Conservation (phyloP, 2,888 invertebrate species). For the Fabriciana adippe region DNA sequence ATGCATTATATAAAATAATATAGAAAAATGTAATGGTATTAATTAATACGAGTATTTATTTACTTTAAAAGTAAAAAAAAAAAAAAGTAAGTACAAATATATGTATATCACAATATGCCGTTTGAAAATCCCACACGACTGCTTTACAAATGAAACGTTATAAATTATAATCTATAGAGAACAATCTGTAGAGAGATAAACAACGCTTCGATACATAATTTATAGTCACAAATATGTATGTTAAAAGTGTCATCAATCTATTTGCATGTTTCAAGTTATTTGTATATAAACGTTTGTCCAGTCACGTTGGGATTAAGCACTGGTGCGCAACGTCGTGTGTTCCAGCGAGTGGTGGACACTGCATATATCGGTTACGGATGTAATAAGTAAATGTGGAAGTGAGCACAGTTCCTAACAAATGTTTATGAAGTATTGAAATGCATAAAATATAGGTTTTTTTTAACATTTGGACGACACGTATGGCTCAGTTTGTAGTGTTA, state of each 20-base stretch:
- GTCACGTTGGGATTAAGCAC: constrained; percentile 23
- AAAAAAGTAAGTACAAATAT: too few species aligned
- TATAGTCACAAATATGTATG: neutral
- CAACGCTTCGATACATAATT: neutral
- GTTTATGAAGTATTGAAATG: neutral
- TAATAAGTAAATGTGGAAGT: constrained; percentile 3
- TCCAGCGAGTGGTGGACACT: constrained; percentile 17
- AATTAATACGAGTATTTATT: too few species aligned
- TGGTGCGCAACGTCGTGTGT: constrained; percentile 10
- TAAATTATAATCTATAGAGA: neutral
- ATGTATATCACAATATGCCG: too few species aligned
- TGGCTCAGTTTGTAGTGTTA: too few species aligned
- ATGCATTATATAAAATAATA: too few species aligned
- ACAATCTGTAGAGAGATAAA: neutral
- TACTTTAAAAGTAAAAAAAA: too few species aligned
- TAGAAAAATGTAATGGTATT: too few species aligned
- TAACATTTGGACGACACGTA: too few species aligned
- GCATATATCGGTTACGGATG: constrained; percentile 4
- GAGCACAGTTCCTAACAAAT: neutral
- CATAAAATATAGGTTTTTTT: too few species aligned
- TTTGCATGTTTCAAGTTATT: constrained; percentile 22
- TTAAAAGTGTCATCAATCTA: constrained; percentile 17
- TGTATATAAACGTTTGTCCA: constrained; percentile 23
- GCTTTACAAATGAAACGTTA: neutral
- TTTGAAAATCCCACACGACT: neutral